Evolutionary conservation across 1,140 invertebrate species (phyloP).

Genomic region (Trachelipus rathkii): DNA sequence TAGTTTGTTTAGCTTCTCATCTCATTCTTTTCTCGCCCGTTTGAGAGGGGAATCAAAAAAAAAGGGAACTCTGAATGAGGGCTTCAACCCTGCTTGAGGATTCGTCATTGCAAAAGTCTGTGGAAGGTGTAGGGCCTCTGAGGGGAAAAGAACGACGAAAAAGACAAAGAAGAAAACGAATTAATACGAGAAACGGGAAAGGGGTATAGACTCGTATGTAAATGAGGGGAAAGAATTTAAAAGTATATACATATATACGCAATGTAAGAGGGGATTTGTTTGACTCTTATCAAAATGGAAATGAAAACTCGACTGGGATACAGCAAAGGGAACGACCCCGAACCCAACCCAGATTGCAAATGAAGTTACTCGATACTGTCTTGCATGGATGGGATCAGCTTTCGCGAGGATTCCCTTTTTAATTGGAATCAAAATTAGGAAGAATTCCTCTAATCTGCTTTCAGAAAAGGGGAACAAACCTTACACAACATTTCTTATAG

Average conservation of each 20-base stretch:
- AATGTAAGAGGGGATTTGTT: neutral
- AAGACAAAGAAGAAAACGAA: slow-evolving; percentile 2
- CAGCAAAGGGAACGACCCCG: neutral
- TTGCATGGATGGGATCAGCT: slow-evolving; percentile 2
- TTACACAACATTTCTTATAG: neutral
- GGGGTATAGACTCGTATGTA: neutral
- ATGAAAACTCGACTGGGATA: neutral
- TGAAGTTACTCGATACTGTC: slow-evolving; percentile 9
- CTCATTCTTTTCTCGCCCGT: neutral
- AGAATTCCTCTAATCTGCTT: neutral
- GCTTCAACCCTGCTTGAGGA: neutral
- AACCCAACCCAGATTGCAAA: neutral
- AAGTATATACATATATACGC: neutral
- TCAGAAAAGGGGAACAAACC: neutral
- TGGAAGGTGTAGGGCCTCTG: neutral
- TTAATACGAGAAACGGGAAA: neutral
- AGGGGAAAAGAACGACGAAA: neutral
- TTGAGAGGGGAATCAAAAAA: neutral
- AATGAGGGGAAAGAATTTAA: slow-evolving; percentile 9
- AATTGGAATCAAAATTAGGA: slow-evolving; percentile 5
- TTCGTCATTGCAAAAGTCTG: neutral
- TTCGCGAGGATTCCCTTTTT: neutral
- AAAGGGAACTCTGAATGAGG: neutral
- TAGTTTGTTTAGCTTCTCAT: neutral
- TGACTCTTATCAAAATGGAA: slow-evolving; percentile 6